phyloP scores from a whole-genome alignment of 2,888 invertebrate species.

The Notodonta dromedarius region DNA sequence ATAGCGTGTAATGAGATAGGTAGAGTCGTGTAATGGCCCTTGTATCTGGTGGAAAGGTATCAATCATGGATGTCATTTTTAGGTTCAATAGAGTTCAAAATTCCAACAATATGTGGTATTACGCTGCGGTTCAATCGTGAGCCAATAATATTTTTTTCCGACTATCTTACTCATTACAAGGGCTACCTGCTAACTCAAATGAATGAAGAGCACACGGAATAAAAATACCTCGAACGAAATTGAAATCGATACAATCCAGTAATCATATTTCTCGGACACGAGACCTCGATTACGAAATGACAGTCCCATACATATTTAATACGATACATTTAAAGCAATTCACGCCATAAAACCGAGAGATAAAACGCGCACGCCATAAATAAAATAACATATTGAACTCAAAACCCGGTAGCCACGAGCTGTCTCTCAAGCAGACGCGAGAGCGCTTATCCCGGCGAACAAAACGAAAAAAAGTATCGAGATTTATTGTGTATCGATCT shows the following conservation, averaged over 20 bases:
- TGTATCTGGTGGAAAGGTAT: slow-evolving; percentile 10
- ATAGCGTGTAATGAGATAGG: slow-evolving; percentile 4
- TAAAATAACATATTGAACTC: slow-evolving; percentile 51
- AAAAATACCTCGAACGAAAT: background rate
- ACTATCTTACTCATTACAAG: no score
- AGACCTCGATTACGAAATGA: slow-evolving; percentile 34
- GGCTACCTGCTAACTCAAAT: no score
- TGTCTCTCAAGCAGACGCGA: slow-evolving; percentile 57
- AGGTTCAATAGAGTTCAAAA: background rate
- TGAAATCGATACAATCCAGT: background rate
- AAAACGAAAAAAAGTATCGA: slow-evolving; percentile 53
- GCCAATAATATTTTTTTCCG: no score
- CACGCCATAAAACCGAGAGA: slow-evolving; percentile 53
- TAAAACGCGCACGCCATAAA: slow-evolving; percentile 53
- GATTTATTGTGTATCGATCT: slow-evolving; percentile 73
- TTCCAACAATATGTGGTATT: no score
- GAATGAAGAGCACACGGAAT: no score
- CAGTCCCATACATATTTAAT: slow-evolving; percentile 47
- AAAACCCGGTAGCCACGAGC: slow-evolving; percentile 64
- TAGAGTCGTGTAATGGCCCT: slow-evolving; percentile 2
- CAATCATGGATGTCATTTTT: slow-evolving; percentile 18
- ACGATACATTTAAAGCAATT: slow-evolving; percentile 56
- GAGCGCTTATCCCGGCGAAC: slow-evolving; percentile 53
- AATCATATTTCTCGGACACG: slow-evolving; percentile 1
- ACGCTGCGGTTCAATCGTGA: no score